Evolutionary conservation across 2,888 invertebrate genomes (phyloP).

Genomic region (Protodeltote pygarga): DNA sequence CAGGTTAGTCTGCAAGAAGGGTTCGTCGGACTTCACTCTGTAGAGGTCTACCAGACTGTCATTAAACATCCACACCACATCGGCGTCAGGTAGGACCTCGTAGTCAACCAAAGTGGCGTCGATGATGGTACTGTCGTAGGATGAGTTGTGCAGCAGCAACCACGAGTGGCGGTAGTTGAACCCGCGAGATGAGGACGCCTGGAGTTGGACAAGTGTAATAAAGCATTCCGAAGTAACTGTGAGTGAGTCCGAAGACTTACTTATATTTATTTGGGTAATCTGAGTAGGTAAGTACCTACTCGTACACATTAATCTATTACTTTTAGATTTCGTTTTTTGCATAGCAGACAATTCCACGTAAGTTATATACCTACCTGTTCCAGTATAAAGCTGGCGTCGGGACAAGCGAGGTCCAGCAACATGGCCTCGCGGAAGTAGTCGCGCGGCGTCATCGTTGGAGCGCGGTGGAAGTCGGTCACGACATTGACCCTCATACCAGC

Average conservation of each 20-base stretch:
- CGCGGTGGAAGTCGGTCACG: slow-evolving; percentile 16
- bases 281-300: too few relatives aligned
- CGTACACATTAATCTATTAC: too few relatives aligned
- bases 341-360: neutral
- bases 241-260: too few relatives aligned
- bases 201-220: slow-evolving; percentile 4
- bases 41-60: slow-evolving; percentile 67
- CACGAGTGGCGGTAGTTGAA: slow-evolving; percentile 72
- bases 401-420: slow-evolving; percentile 66
- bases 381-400: slow-evolving; percentile 48
- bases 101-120: slow-evolving; percentile 47
- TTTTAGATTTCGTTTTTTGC: too few relatives aligned
- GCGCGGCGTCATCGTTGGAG: slow-evolving; percentile 53
- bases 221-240: too few relatives aligned
- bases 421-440: slow-evolving; percentile 67
- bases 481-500: slow-evolving; percentile 55
- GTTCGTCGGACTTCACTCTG: slow-evolving; percentile 54
- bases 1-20: slow-evolving; percentile 51
- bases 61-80: slow-evolving; percentile 64
- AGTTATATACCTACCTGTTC: slow-evolving; percentile 45
- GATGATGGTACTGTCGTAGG: slow-evolving; percentile 46
- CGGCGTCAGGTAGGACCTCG: slow-evolving; percentile 71
- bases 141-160: slow-evolving; percentile 63
- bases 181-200: slow-evolving; percentile 70
- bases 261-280: too few relatives aligned